Evolutionary conservation across 2,888 invertebrate species (phyloP), one percentile per base, ranked within the genome.

Genomic region (Hypena proboscidalis): DNA sequence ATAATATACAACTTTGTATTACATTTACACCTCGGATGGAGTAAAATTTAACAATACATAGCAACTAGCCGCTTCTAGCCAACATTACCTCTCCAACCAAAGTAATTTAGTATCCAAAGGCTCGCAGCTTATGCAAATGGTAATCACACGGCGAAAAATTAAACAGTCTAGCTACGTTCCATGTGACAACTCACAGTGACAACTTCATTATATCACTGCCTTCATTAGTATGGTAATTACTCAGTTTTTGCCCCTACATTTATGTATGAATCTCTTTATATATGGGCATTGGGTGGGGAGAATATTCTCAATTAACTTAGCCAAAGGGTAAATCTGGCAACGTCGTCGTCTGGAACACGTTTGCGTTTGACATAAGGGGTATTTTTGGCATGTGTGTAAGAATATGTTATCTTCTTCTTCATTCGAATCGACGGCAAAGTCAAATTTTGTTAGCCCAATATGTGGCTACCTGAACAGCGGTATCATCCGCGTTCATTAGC

Each of bases 61-160:
- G 42, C 17, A 30, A 39, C 10, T 29, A 50, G 44, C 36, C 53
- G 43, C 44, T 57, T 64, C 44, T 47, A 57, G 59, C 44, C 46
- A 36, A 39, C 36, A 29, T 42, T 49, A 49, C 45, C 41, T 46
- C 33, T 41, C 25, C 29, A 34, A 35, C 35, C 51, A 67, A 70
- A 69, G 65, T 75, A 77, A 78, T 78, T 76, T 70, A 69, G 65
- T 68, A 63, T 50, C 58, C 49, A 56, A 65, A 67, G 65, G 58
- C 58, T 67, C 69, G 57, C 60, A 60, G 70, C 74, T 82, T 85
- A 84, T 84, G 84, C 77, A 80, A 83, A 84, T 82, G 55, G 52
- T 73, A 75, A 76, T 80, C 75, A 78, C 73, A 67, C 58, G 36
- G 58, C 56, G 61, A 80, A 79, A 83, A 80, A 83, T 77, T 76